Base-by-base conservation (phyloP, 2,113 vertebrate species). In the Myanophis thanlyinensis region DNA sequence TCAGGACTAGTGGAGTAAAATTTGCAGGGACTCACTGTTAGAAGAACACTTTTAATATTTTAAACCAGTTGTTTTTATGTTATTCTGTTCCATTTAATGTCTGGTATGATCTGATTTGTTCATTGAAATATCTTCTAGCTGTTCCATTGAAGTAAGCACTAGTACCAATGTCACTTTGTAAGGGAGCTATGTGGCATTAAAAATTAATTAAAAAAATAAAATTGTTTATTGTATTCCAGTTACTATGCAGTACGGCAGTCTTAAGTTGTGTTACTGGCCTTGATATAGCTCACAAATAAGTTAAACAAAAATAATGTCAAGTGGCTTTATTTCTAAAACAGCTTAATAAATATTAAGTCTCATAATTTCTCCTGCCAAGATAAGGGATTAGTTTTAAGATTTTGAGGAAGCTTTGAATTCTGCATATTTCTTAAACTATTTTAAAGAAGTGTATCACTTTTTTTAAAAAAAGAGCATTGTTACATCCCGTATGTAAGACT, bases 361-460 rank as follows among this genome's bases (percentile, higher is more conserved):
- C 53, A 23, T 59, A 84, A 20, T 89, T 91, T 91, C 47, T 92
- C 51, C 6, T 67, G 35, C 51, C 92, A 95, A 95, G 94, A 94
- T 59, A 91, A 90, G 25, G 52, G 67, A 87, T 93, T 44, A 85
- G 48, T 25, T 91, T 91, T 62, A 86, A 91, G 44, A 44, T 95
- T 95, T 94, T 23, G 20, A 59, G 90, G 94, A n/a, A 85, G 87
- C 84, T 95, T 88, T 92, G 25, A 88, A 56, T 95, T 87, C 91
- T 95, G 92, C 94, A 54, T 84, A 92, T 95, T 93, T 92, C 94
- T 95, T 40, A 94, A 96, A 97, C 92, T 46, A 9, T 90, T 95
- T 88, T 85, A 40, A 73, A 90, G 94, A 93, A 94, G 93, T 35
- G 15, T 80, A 2, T 80, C 22, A 80, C 7, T 80, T 80, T 80